phyloP scores from a whole-genome alignment of 2,113 vertebrate species.

The Aleadryas rufinucha region DNA sequence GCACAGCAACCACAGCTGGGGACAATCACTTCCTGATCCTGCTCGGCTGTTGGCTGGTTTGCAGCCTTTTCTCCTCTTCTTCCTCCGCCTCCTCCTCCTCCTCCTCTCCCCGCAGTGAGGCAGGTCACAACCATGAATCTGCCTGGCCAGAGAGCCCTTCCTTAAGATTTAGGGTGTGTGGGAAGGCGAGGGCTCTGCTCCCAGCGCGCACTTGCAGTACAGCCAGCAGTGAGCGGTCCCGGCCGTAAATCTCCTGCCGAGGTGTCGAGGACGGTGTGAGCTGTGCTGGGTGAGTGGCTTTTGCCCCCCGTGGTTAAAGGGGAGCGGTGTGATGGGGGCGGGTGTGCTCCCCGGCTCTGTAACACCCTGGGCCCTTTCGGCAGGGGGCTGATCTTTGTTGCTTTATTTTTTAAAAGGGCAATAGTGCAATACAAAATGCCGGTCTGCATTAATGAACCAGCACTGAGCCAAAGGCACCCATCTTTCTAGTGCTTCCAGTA shows the following conservation, averaged over 20 bases:
- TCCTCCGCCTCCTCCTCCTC: not conserved
- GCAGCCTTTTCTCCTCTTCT: not conserved
- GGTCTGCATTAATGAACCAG: not conserved
- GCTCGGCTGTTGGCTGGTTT: not conserved
- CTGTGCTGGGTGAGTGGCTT: fast-evolving
- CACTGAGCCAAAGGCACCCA: fast-evolving
- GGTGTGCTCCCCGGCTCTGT: fast-evolving
- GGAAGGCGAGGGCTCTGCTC: not conserved
- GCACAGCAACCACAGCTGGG: not conserved
- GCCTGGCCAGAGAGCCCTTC: not conserved
- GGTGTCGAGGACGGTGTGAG: fast-evolving
- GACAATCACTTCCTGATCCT: fast-evolving
- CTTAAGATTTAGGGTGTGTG: not conserved
- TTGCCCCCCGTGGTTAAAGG: fast-evolving
- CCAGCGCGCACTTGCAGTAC: fast-evolving
- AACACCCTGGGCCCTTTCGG: not conserved
- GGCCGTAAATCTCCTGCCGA: not conserved
- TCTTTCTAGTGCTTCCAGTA: fast-evolving
- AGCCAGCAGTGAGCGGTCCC: not conserved
- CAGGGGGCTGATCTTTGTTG: not conserved
- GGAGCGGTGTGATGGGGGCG: fast-evolving
- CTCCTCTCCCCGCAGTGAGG: fast-evolving
- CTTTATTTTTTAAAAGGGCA: not conserved
- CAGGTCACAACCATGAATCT: not conserved
- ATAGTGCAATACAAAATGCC: not conserved